A percentile compares a stretch with the other conserved stretches of the same genome.
Conservation (phyloP, 2,113 vertebrate species). For the Myrmophylax atrothorax region DNA sequence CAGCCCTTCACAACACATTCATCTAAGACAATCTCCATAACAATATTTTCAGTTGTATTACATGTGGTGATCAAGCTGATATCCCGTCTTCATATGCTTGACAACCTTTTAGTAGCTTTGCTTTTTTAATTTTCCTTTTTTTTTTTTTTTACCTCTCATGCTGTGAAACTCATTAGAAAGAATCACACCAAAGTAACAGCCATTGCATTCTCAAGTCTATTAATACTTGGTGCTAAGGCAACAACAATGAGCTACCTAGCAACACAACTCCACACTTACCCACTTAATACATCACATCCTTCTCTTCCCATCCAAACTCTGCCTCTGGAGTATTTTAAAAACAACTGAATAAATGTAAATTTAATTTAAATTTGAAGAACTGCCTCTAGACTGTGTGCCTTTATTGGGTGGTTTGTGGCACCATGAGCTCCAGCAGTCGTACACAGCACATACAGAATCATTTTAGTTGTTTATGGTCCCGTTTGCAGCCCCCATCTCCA, state of each 20-base stretch:
- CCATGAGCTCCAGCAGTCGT: background rate
- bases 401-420: background rate
- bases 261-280: background rate
- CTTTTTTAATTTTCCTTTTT: background rate
- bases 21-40: background rate
- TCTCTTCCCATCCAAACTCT: background rate
- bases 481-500: background rate
- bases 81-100: background rate
- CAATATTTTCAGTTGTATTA: background rate
- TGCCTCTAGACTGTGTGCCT: background rate
- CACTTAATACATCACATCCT: background rate
- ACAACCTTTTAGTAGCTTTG: background rate
- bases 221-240: slow-evolving; percentile 63
- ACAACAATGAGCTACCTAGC: slow-evolving; percentile 29
- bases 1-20: background rate
- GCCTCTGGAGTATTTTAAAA: background rate
- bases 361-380: background rate
- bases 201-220: background rate
- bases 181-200: slow-evolving; percentile 16
- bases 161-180: slow-evolving; percentile 41
- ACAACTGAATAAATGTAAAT: background rate
- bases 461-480: background rate
- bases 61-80: background rate
- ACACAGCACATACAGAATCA: background rate
- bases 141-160: background rate